Conservation (phyloP, 2,797 vertebrate species). For the Myotis planiceps region DNA sequence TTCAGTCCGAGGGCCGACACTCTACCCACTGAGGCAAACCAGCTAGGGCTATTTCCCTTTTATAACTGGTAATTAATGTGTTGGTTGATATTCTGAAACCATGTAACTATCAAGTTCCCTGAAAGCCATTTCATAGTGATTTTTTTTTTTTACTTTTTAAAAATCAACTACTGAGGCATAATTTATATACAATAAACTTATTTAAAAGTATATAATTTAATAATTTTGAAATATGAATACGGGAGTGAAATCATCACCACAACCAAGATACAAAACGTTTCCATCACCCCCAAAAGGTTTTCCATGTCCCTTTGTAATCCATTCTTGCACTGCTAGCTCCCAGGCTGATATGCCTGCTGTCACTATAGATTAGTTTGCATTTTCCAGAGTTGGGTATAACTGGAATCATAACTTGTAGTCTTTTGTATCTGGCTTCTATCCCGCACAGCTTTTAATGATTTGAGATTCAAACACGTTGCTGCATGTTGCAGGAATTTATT, state of each 20-base stretch:
- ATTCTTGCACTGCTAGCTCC: not conserved
- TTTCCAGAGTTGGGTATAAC: not conserved
- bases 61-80: not conserved
- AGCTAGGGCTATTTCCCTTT: not conserved
- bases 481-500: not conserved
- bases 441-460: not conserved
- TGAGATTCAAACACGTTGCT: not conserved
- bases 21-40: too few relatives aligned
- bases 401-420: not conserved
- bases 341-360: not conserved
- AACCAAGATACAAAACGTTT: not conserved
- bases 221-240: not conserved
- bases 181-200: not conserved
- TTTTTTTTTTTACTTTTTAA: not conserved
- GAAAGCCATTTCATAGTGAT: not conserved
- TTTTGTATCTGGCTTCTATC: not conserved
- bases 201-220: not conserved
- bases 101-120: constrained; percentile 2
- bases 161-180: not conserved
- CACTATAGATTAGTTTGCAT: not conserved
- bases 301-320: not conserved
- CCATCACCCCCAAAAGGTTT: not conserved
- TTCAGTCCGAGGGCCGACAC: too few relatives aligned
- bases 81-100: not conserved
- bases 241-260: not conserved